phyloP scores from a whole-genome alignment of 2,113 vertebrate genomes.

The Melospiza georgiana region DNA sequence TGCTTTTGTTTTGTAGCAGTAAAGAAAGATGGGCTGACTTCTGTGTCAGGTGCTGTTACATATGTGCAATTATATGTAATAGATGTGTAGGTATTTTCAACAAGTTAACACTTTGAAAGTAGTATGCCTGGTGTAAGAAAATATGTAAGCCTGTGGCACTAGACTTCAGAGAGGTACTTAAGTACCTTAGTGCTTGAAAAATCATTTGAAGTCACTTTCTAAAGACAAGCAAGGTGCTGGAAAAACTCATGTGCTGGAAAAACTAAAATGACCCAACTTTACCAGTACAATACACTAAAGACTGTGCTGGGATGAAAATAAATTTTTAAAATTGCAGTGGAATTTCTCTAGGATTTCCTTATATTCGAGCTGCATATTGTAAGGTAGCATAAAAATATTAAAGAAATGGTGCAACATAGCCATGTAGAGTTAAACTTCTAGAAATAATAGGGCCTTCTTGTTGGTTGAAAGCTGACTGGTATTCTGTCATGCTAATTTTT shows the following conservation, averaged over 20 bases:
- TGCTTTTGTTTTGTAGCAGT: background rate
- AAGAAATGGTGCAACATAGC: background rate
- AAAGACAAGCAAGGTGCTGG: background rate
- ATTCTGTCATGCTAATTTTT: background rate
- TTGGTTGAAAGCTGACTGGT: background rate
- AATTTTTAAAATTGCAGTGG: background rate
- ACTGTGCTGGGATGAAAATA: background rate
- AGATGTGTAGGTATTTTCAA: background rate
- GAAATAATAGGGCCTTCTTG: background rate
- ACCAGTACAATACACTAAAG: background rate
- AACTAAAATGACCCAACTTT: background rate
- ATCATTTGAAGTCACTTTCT: background rate
- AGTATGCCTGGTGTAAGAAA: background rate
- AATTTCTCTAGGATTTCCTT: background rate
- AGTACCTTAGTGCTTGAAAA: background rate
- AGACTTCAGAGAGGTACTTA: background rate
- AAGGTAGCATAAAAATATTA: background rate
- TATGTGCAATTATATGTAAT: background rate
- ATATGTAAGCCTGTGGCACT: background rate
- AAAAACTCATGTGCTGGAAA: background rate
- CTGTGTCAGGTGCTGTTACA: background rate
- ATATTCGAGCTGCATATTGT: background rate
- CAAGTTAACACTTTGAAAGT: background rate
- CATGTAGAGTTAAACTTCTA: background rate
- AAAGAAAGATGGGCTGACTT: background rate